phyloP scores from a whole-genome alignment of 2,113 vertebrate species.

The Sarotherodon lohbergeri region DNA sequence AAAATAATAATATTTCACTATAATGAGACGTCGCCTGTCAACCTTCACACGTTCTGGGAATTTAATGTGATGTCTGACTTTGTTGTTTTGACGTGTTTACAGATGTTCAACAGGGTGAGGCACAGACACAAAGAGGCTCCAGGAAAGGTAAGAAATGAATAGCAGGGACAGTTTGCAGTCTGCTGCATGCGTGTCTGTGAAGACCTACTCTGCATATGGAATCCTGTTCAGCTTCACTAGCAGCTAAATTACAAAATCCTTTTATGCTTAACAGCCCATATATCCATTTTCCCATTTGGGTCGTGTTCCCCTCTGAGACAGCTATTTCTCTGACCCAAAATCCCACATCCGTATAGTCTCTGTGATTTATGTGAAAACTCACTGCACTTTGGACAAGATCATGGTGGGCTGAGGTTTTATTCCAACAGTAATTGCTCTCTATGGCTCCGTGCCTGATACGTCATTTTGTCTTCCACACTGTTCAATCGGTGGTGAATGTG shows the following conservation, averaged over 20 bases:
- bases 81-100: constrained; percentile 17
- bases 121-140: constrained; percentile 59
- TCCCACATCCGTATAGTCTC: constrained; percentile 29
- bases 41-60: not conserved
- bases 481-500: constrained; percentile 35
- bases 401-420: constrained; percentile 50
- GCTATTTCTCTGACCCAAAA: constrained; percentile 10
- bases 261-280: constrained; percentile 13
- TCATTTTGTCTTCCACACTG: constrained; percentile 56
- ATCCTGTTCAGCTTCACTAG: constrained; percentile 20
- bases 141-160: constrained; percentile 65
- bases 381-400: constrained; percentile 44
- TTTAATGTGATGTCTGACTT: not conserved
- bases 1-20: not conserved
- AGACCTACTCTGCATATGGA: not conserved
- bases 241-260: constrained; percentile 24
- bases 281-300: constrained; percentile 10
- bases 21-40: constrained; percentile 6
- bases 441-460: constrained; percentile 56
- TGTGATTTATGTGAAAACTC: constrained; percentile 60
- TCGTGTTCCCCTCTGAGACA: not conserved
- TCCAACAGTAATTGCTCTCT: constrained; percentile 67
- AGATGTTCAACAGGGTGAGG: constrained; percentile 73
- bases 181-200: not conserved
- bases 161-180: not conserved